Conservation (phyloP, 2,113 vertebrate genomes). For the Gadus chalcogrammus region DNA sequence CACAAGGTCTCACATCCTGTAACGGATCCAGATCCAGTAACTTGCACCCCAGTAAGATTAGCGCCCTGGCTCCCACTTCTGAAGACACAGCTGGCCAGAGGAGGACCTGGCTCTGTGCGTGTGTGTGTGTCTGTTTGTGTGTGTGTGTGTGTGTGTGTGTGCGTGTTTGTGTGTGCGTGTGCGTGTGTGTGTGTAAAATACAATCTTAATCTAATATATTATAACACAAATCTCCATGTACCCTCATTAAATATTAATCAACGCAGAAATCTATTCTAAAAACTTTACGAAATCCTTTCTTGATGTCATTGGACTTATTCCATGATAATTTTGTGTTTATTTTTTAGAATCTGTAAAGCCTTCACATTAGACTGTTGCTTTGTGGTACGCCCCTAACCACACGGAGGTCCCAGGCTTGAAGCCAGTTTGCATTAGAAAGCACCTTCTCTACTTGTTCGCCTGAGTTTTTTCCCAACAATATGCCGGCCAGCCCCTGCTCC, state of each 20-base stretch:
- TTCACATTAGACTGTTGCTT: no score
- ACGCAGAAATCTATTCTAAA: no score
- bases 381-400: no score
- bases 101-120: neutral
- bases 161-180: slow-evolving; percentile 12
- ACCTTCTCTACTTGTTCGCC: no score
- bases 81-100: slow-evolving; percentile 56
- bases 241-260: neutral
- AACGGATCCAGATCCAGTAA: slow-evolving; percentile 62
- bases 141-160: slow-evolving; percentile 7
- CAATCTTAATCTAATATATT: neutral
- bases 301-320: no score
- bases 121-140: neutral
- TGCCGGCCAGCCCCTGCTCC: no score
- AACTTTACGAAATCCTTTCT: no score
- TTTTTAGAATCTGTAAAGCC: no score
- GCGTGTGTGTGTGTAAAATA: slow-evolving; percentile 6
- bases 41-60: slow-evolving; percentile 58
- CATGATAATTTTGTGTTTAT: no score
- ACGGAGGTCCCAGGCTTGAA: no score
- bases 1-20: slow-evolving; percentile 55
- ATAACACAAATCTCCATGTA: neutral
- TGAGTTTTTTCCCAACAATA: no score
- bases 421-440: no score
- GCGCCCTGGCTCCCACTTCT: slow-evolving; percentile 53